These are phyloP conservation scores for Ypsolopha sequella DNA, from an alignment of 2,888 invertebrate species.

Conservation along the genomic window DNA sequence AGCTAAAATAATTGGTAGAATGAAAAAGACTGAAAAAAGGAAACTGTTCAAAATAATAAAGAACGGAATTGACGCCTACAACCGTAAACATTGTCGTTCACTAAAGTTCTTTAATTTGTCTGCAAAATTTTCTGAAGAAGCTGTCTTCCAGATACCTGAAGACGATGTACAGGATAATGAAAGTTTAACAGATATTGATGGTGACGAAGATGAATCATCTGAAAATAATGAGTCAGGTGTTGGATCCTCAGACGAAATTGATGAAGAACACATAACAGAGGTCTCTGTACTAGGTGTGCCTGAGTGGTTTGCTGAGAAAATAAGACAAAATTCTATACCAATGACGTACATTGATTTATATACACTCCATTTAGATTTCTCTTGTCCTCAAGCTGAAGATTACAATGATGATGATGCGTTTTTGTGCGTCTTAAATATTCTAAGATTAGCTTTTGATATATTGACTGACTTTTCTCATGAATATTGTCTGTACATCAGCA, in stretches of 20 bases:
- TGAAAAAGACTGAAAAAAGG: slow-evolving; percentile 68
- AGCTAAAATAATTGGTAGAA: slow-evolving; percentile 72
- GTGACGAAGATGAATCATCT: slow-evolving; percentile 20
- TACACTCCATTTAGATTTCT: slow-evolving; percentile 74
- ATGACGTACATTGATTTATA: slow-evolving; percentile 77
- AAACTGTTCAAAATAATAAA: slow-evolving; percentile 70
- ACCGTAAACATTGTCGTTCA: slow-evolving; percentile 67
- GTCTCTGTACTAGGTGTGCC: slow-evolving; percentile 25
- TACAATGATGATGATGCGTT: slow-evolving; percentile 71
- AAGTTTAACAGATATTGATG: not conserved
- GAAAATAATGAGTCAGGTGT: slow-evolving; percentile 11
- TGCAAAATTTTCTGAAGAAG: not conserved
- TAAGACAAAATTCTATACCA: slow-evolving; percentile 73
- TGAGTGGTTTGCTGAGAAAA: slow-evolving; percentile 16
- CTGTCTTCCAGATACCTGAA: not conserved
- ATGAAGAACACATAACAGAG: slow-evolving; percentile 9
- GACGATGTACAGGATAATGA: slow-evolving; percentile 8
- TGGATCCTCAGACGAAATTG: not conserved
- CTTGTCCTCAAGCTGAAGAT: slow-evolving; percentile 80
- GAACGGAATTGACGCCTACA: slow-evolving; percentile 75
- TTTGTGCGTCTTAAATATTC: slow-evolving; percentile 70
- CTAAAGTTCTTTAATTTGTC: slow-evolving; percentile 29
- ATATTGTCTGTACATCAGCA: slow-evolving; percentile 41
- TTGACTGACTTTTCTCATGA: slow-evolving; percentile 46
- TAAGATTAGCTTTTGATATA: slow-evolving; percentile 70